Conservation (phyloP, 2,113 vertebrate genomes). For the Leptocoma aspasia region DNA sequence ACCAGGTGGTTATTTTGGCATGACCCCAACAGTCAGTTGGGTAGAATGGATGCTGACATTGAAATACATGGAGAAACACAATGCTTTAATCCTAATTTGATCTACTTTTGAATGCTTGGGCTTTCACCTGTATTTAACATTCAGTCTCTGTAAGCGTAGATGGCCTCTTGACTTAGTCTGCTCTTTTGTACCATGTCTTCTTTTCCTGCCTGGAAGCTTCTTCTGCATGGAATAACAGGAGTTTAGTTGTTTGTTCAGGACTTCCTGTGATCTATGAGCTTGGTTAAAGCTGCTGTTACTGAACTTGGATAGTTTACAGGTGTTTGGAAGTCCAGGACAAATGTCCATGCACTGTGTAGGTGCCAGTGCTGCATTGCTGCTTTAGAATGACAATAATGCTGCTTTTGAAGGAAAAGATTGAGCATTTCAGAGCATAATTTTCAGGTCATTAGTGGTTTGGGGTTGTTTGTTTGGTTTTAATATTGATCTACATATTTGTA, state of each 20-base stretch:
- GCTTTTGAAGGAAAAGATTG: neutral
- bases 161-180: neutral
- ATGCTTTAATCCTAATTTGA: neutral
- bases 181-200: neutral
- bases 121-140: neutral
- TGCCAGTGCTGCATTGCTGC: neutral
- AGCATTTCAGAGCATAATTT: neutral
- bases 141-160: neutral
- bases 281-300: neutral
- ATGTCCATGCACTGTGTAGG: fast-evolving
- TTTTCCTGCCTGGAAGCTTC: neutral
- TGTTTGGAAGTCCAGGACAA: neutral
- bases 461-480: neutral
- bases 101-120: neutral
- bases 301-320: neutral
- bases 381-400: neutral
- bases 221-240: neutral
- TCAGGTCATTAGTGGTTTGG: neutral
- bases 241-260: neutral
- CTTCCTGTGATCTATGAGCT: neutral
- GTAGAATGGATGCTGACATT: neutral
- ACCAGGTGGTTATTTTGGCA: neutral
- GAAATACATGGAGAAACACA: neutral
- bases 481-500: neutral
- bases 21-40: neutral